phyloP scores from a whole-genome alignment of 2,888 invertebrate genomes.

The Amaurobius ferox region DNA sequence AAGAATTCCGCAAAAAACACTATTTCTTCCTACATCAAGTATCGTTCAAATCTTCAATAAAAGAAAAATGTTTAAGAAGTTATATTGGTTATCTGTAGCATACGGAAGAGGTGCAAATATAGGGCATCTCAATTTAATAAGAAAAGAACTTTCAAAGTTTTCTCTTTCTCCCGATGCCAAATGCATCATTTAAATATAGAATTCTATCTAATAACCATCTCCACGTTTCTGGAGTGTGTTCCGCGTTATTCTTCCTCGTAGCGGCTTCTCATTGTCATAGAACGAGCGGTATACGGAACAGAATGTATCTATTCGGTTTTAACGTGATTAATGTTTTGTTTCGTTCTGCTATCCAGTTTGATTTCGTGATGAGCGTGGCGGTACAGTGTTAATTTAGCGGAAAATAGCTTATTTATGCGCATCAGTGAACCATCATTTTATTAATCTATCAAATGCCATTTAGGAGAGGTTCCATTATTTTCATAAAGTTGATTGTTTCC shows the following conservation, averaged over 20 bases:
- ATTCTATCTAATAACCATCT: constrained; percentile 12
- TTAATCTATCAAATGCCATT: too few relatives aligned
- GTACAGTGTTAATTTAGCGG: too few relatives aligned
- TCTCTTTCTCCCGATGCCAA: not conserved
- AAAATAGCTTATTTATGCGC: too few relatives aligned
- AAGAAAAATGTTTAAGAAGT: not conserved
- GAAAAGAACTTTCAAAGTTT: not conserved
- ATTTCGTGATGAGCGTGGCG: not conserved
- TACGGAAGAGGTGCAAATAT: not conserved
- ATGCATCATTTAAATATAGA: constrained; percentile 13
- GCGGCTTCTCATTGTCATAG: not conserved
- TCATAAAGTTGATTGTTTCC: too few relatives aligned
- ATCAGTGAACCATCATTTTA: too few relatives aligned
- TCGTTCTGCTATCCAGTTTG: not conserved
- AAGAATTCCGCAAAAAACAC: too few relatives aligned
- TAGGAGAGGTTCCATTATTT: too few relatives aligned
- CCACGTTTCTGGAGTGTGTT: not conserved
- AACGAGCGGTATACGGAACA: not conserved
- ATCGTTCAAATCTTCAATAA: not conserved
- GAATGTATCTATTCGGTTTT: not conserved
- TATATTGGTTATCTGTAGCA: not conserved
- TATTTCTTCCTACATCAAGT: too few relatives aligned
- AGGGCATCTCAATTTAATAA: not conserved
- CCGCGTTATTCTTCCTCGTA: not conserved
- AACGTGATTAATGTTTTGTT: not conserved